Evolutionary conservation across 92 coral and sea anemone species (phyloP).

Genomic region (Epizoanthus rinbou): DNA sequence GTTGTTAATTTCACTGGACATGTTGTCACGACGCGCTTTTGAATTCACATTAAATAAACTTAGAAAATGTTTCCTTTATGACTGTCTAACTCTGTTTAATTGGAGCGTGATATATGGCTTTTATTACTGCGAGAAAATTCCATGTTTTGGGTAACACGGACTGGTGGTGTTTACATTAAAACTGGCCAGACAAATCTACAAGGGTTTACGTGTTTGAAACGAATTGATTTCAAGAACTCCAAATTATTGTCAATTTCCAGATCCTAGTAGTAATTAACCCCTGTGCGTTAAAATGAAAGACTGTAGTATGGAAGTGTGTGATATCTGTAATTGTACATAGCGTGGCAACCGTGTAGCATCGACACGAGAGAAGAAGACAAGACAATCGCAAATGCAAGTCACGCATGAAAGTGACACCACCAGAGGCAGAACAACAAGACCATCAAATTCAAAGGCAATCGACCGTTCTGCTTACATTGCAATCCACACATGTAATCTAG

Average conservation of each 20-base stretch:
- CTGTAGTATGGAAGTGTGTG: not conserved
- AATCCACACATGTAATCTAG: not conserved
- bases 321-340: not conserved
- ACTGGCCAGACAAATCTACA: slow-evolving; percentile 11
- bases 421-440: too few relatives aligned
- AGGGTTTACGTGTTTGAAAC: slow-evolving; percentile 6
- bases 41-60: not conserved
- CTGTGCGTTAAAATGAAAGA: not conserved
- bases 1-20: slow-evolving; percentile 23
- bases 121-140: slow-evolving; percentile 20
- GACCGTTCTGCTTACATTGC: not conserved
- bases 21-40: slow-evolving; percentile 2
- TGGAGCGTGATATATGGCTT: not conserved
- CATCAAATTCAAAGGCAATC: too few relatives aligned
- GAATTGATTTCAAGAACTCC: slow-evolving; percentile 20
- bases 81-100: not conserved
- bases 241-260: slow-evolving; percentile 1
- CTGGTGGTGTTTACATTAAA: not conserved
- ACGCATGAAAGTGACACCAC: slow-evolving; percentile 8
- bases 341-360: slow-evolving; percentile 1
- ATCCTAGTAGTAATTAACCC: not conserved
- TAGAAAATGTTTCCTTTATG: not conserved
- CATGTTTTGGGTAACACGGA: slow-evolving; percentile 7
- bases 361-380: not conserved
- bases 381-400: not conserved